Evolutionary conservation across 2,888 invertebrate genomes (phyloP).

Genomic region (Tetranychus piercei): DNA sequence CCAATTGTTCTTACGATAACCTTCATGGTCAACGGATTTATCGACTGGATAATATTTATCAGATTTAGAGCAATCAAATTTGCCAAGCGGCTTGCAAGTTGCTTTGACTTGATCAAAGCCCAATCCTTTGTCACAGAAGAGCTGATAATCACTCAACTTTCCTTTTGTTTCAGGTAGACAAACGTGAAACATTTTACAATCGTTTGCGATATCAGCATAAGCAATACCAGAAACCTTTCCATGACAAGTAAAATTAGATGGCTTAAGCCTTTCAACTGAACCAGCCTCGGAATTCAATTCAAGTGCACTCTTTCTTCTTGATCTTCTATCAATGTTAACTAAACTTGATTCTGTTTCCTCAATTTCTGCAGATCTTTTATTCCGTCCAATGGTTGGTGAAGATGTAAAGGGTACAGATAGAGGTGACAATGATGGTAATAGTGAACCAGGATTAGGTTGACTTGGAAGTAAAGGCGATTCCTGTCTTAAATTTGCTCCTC

Average conservation of each 20-base stretch:
- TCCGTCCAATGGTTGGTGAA: not conserved
- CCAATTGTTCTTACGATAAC: not conserved
- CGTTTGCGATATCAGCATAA: constrained; percentile 24
- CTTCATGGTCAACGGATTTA: not conserved
- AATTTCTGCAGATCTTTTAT: not conserved
- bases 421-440: not conserved
- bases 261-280: not conserved
- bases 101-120: constrained; percentile 25
- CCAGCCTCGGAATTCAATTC: not conserved
- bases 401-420: not conserved
- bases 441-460: not conserved
- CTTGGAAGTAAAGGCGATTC: not conserved
- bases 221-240: constrained; percentile 25
- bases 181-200: constrained; percentile 26
- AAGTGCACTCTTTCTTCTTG: not conserved
- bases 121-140: constrained; percentile 24
- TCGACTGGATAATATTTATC: constrained; percentile 13
- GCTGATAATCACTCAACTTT: constrained; percentile 25
- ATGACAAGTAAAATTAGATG: constrained; percentile 23
- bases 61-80: constrained; percentile 18
- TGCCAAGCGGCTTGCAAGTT: constrained; percentile 20
- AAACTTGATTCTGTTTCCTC: not conserved
- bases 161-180: constrained; percentile 24
- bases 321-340: not conserved
- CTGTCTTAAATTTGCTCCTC: not conserved